Conservation (phyloP, 2,113 vertebrate genomes). For the Alethe diademata region DNA sequence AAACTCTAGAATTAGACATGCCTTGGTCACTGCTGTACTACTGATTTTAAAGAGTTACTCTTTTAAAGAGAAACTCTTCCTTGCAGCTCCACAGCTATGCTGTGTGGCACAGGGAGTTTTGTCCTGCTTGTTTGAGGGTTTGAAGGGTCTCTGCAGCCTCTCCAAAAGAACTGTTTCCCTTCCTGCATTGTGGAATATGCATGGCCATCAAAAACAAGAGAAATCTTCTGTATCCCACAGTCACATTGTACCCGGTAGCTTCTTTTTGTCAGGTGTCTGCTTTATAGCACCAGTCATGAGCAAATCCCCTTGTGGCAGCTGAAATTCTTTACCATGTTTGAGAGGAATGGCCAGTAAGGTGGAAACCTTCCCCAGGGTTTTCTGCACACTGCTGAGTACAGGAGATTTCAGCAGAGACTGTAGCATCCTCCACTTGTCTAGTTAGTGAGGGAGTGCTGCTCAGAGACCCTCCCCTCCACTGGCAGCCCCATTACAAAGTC, state of each 20-base stretch:
- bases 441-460: not conserved
- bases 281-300: not conserved
- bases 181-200: not conserved
- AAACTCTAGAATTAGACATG: not conserved
- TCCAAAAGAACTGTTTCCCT: not conserved
- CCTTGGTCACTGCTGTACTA: not conserved
- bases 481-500: not conserved
- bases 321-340: not conserved
- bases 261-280: not conserved
- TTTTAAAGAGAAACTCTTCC: not conserved
- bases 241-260: not conserved
- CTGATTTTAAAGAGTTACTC: not conserved
- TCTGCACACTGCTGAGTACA: not conserved
- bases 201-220: not conserved
- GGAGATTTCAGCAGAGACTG: not conserved
- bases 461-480: not conserved
- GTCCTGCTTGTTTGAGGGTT: not conserved
- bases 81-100: not conserved
- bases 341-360: not conserved
- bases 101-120: not conserved
- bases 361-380: not conserved
- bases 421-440: not conserved
- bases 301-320: not conserved
- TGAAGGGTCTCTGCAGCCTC: not conserved
- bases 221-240: not conserved